Percentiles rank a stretch among this genome's conserved stretches.
Evolutionary conservation across 2,797 vertebrate species (phyloP).

Genomic region (Clarias platycephalus): DNA sequence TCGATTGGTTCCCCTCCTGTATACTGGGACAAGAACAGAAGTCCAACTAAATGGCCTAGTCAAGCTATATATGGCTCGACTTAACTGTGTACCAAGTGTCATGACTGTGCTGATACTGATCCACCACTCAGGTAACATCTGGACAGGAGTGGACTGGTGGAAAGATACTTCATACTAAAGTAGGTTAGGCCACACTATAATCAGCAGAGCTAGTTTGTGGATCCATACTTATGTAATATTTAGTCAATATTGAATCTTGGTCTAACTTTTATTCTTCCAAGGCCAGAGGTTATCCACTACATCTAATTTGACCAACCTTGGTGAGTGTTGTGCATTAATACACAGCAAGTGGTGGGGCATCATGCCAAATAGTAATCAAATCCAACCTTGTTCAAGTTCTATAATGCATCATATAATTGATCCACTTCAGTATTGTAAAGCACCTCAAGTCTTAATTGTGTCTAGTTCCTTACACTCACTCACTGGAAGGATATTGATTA

Average conservation of each 20-base stretch:
- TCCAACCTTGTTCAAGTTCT: constrained; percentile 13
- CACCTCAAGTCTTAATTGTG: constrained; percentile 2
- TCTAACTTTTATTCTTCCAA: neutral
- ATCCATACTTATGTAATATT: neutral
- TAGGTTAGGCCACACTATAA: neutral
- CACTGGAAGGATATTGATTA: constrained; percentile 17
- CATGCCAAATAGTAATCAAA: neutral
- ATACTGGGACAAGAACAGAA: too few species aligned
- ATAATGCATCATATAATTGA: constrained; percentile 17
- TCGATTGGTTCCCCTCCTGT: too few species aligned
- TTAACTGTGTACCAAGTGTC: neutral
- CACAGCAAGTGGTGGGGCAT: neutral
- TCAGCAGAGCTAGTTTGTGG: neutral
- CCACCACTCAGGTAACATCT: neutral
- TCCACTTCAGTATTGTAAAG: constrained; percentile 1
- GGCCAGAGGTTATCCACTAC: neutral
- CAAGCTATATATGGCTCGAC: too few species aligned
- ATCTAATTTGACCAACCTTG: neutral
- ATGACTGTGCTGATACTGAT: neutral
- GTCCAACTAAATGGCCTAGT: too few species aligned
- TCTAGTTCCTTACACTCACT: constrained; percentile 4
- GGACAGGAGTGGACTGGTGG: neutral
- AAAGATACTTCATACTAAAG: too few species aligned
- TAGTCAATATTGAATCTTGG: neutral
- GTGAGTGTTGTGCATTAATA: neutral